Conservation (phyloP, 2,113 vertebrate species). For the Ursus arctos region DNA sequence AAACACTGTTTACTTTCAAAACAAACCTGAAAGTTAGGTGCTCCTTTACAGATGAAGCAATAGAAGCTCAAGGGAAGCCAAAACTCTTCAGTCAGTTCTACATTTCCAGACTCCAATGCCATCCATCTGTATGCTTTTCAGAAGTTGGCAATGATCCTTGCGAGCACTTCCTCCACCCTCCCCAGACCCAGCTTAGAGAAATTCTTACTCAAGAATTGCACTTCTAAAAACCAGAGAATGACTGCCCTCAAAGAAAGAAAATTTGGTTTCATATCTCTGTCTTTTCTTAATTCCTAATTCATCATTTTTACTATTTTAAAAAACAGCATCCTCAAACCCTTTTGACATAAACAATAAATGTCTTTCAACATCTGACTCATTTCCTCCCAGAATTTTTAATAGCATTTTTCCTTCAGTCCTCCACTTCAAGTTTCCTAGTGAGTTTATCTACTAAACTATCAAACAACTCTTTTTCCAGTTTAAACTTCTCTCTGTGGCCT, state of each 20-base stretch:
- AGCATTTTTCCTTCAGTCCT: slow-evolving; percentile 30
- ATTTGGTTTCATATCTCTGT: background rate
- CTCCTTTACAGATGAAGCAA: background rate
- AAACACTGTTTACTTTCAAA: background rate
- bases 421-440: slow-evolving; percentile 47
- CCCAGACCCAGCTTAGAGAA: background rate
- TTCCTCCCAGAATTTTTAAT: background rate
- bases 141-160: background rate
- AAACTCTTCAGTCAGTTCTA: background rate
- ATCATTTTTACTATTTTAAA: background rate
- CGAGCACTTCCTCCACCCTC: background rate
- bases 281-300: background rate
- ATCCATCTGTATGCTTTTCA: background rate
- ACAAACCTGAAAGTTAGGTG: background rate
- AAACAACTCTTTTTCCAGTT: slow-evolving; percentile 46
- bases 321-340: background rate
- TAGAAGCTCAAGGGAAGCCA: background rate
- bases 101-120: background rate
- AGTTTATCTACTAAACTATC: slow-evolving; percentile 58
- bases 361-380: background rate
- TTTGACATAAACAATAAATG: background rate
- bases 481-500: slow-evolving; percentile 57
- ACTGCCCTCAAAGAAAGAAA: background rate
- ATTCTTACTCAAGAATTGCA: background rate
- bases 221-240: background rate